phyloP scores from a whole-genome alignment of 2,888 invertebrate species.

The Oegoconia quadripuncta region DNA sequence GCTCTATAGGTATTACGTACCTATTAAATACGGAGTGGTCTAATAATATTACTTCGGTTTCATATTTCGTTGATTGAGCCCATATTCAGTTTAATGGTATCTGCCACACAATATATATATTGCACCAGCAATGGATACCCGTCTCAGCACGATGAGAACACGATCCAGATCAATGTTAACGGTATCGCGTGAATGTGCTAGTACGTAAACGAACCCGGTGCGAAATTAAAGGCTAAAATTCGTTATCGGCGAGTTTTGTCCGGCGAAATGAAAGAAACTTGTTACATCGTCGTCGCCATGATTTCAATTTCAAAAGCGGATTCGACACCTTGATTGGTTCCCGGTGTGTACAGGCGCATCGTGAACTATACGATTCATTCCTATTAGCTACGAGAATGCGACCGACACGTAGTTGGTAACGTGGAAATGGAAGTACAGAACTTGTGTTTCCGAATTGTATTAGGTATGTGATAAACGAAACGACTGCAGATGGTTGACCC shows the following conservation, averaged over 20 bases:
- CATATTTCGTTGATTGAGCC: no score
- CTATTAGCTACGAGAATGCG: slow-evolving; percentile 2
- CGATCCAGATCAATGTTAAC: slow-evolving; percentile 64
- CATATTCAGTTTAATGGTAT: no score
- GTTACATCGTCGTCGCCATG: slow-evolving; percentile 66
- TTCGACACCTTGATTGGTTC: slow-evolving; percentile 69
- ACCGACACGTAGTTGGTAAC: no score
- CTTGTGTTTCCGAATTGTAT: no score
- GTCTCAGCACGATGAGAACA: slow-evolving; percentile 50
- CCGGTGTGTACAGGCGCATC: slow-evolving; percentile 46
- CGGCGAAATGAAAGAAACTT: slow-evolving; percentile 73
- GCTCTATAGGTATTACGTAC: no score
- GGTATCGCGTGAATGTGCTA: slow-evolving; percentile 14
- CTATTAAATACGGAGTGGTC: no score
- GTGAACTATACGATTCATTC: slow-evolving; percentile 42
- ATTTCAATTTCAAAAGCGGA: slow-evolving; percentile 75
- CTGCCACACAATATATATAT: no score
- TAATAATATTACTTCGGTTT: no score
- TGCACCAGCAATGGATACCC: slow-evolving; percentile 35
- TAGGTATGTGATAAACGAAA: no score
- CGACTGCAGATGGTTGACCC: no score
- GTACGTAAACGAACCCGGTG: slow-evolving; percentile 6
- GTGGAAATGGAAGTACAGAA: no score
- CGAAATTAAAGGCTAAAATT: slow-evolving; percentile 73
- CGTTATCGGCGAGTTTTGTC: slow-evolving; percentile 71